These are phyloP conservation scores for Aegotheles bennettii DNA, from an alignment of 2,113 vertebrate genomes.

Conservation along the genomic window DNA sequence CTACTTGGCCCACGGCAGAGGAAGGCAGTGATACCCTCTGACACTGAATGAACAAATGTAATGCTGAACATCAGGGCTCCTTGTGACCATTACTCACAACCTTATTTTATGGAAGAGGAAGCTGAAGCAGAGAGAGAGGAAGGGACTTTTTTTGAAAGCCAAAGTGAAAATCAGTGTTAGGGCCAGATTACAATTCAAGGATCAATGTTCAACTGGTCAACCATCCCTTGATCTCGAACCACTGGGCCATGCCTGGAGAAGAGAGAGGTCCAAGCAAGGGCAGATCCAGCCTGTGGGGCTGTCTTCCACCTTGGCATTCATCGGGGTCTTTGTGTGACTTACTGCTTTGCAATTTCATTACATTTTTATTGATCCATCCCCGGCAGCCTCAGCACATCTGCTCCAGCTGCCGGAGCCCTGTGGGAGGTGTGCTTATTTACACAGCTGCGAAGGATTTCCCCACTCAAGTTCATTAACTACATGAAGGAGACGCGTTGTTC, in stretches of 20 bases:
- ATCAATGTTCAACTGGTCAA: background rate
- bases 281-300: background rate
- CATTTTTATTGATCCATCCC: slow-evolving; percentile 1
- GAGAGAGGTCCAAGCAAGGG: background rate
- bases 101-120: background rate
- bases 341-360: background rate
- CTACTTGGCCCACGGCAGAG: background rate
- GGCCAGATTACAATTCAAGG: background rate
- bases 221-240: background rate
- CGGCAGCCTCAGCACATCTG: slow-evolving; percentile 53
- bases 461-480: slow-evolving; percentile 4
- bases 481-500: background rate
- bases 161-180: background rate
- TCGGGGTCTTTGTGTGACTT: background rate
- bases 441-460: slow-evolving; percentile 57
- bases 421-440: slow-evolving; percentile 5
- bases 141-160: background rate
- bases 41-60: background rate
- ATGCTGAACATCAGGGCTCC: background rate
- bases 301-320: background rate
- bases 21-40: background rate
- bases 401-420: slow-evolving; percentile 14
- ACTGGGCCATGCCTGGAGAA: background rate
- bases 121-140: background rate
- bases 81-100: accelerated